These are phyloP conservation scores for Desmodus rotundus DNA, from an alignment of 2,113 vertebrate species.

Conservation along the genomic window DNA sequence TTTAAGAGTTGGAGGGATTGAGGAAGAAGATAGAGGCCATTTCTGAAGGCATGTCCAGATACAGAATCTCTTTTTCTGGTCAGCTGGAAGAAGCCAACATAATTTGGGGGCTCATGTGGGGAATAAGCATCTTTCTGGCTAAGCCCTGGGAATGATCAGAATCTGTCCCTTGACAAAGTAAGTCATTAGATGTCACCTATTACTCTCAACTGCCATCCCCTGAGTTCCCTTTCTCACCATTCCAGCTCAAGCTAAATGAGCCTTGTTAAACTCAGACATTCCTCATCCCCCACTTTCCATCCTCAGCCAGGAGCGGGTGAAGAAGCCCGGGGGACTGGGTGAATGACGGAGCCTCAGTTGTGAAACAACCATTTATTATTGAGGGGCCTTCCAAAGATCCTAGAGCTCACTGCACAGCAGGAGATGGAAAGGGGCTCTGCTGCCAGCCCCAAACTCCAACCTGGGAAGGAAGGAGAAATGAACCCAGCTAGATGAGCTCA, in stretches of 20 bases:
- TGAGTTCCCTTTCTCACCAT: slow-evolving; percentile 5
- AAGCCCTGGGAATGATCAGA: neutral
- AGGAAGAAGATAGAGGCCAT: neutral
- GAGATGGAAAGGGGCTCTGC: neutral
- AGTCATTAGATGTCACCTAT: slow-evolving; percentile 6
- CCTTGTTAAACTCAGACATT: neutral
- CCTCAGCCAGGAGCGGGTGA: neutral
- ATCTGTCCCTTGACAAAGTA: slow-evolving; percentile 1
- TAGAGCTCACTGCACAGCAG: neutral
- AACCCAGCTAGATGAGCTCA: neutral
- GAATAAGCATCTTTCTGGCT: neutral
- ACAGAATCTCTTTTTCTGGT: neutral
- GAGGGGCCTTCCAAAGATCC: slow-evolving; percentile 16
- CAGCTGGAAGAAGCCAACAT: neutral
- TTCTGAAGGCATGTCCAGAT: slow-evolving; percentile 38
- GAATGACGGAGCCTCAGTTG: slow-evolving; percentile 50
- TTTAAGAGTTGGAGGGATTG: neutral
- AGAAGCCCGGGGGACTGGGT: slow-evolving; percentile 21
- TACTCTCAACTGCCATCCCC: neutral
- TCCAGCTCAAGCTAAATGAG: neutral
- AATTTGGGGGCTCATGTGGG: neutral
- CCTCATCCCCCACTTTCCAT: neutral
- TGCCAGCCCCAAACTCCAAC: neutral
- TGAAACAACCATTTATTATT: slow-evolving; percentile 65
- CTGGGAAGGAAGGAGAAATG: neutral